These are phyloP conservation scores for Uropetala carovei DNA, from an alignment of 2,888 invertebrate species.

Conservation along the genomic window DNA sequence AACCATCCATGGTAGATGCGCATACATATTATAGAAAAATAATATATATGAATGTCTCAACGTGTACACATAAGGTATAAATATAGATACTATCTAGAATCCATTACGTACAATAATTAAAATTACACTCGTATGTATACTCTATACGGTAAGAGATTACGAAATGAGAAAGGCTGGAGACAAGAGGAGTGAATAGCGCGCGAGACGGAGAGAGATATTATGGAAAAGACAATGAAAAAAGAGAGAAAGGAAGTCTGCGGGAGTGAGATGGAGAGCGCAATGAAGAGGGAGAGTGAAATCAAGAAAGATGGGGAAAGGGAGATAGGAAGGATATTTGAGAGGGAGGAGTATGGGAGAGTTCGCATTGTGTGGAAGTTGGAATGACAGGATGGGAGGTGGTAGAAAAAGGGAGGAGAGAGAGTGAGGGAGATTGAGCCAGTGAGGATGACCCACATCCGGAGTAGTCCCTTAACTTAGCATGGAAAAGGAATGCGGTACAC, in stretches of 20 bases:
- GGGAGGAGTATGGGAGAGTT: neutral
- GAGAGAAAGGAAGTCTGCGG: neutral
- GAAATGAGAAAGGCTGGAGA: too few species aligned
- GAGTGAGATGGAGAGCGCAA: neutral
- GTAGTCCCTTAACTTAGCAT: slow-evolving; percentile 27
- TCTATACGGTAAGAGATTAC: too few species aligned
- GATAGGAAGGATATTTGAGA: neutral
- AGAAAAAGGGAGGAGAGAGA: neutral
- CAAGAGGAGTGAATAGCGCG: too few species aligned
- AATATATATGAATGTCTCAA: too few species aligned
- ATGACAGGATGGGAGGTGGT: neutral
- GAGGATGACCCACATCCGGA: slow-evolving; percentile 11
- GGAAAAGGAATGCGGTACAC: slow-evolving; percentile 6
- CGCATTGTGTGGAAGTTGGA: slow-evolving; percentile 8
- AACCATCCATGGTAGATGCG: too few species aligned
- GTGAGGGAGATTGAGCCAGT: neutral
- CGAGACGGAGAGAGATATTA: neutral
- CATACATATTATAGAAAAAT: too few species aligned
- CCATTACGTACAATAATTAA: too few species aligned
- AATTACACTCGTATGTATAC: too few species aligned
- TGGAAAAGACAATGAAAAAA: neutral
- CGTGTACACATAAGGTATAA: too few species aligned
- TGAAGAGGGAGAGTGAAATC: too few species aligned
- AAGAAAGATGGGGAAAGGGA: neutral
- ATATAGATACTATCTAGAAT: too few species aligned